Evolutionary conservation across 2,888 invertebrate species (phyloP), one percentile per base, ranked within the genome.

Genomic region (Dryocosmus kuriphilus): DNA sequence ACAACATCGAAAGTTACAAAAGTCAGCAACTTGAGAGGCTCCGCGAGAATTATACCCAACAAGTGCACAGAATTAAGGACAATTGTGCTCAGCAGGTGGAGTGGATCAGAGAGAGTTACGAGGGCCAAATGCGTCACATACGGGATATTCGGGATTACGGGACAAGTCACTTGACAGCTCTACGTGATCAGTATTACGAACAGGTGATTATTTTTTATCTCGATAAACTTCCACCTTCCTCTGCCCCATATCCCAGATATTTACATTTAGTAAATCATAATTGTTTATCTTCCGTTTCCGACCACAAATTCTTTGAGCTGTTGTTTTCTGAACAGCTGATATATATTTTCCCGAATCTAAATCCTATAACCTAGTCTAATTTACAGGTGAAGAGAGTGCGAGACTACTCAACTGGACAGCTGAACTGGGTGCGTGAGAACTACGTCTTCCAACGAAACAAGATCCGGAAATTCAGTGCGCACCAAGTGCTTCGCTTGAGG

Each of bases 381-480:
- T 91, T 92, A 77, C 94, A 98, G 97, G 96, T 98, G 82, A 96
- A 96, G 90, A 95, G 96, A 85, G 98, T 98, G 55, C 94, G 98
- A 78, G 98, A 98, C 89, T 98, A 98, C 91, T 98, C 98, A 27
- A 96, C 96, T 55, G 94, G 95, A 80, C 98, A 98, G 92, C 93
- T 98, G 86, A 97, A 97, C 92, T 97, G 97, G 96, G 97, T 98
- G 84, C 94, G 98, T 81, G 98, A 98, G 91, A 98, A 98, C 92
- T 98, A 98, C 92, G 96, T 98, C 90, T 97, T 97, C 94, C 98
- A 98, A 92, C 94, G 98, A 78, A 97, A 98, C 92, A 96, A 98
- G 92, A 97, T 98, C 83, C 94, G 98, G 73, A 98, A 98, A 92
- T 98, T 98, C 92, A 98, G 98, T 92, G 96, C 97, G 27, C 97